These are phyloP conservation scores for Melanotaenia maccullochi DNA, from an alignment of 2,797 vertebrate genomes.

Conservation along the genomic window DNA sequence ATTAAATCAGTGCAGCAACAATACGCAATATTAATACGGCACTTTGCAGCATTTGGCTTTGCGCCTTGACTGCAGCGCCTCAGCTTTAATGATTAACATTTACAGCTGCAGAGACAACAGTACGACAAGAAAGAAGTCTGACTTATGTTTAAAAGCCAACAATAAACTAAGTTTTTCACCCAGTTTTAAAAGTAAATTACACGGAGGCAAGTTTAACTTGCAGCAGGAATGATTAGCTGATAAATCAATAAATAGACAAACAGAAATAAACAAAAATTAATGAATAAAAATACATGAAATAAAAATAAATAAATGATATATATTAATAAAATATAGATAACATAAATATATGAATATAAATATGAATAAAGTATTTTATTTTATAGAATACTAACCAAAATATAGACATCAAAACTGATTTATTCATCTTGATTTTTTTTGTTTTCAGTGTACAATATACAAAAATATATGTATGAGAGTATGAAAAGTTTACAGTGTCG, in stretches of 20 bases:
- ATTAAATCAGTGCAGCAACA: neutral
- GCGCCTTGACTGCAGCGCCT: neutral
- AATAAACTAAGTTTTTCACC: neutral
- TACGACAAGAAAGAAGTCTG: neutral
- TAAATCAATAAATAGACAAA: neutral
- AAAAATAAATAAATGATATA: neutral
- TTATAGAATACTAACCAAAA: neutral
- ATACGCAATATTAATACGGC: neutral
- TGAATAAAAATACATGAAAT: neutral
- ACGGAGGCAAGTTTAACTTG: neutral
- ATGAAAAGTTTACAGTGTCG: constrained; percentile 88
- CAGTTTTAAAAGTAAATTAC: neutral
- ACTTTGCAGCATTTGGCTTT: neutral
- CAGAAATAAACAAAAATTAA: neutral
- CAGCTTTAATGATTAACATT: constrained; percentile 1
- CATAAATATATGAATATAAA: neutral
- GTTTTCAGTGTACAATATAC: constrained; percentile 85
- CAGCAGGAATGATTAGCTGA: neutral
- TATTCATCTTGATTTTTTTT: constrained; percentile 76
- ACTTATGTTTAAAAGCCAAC: neutral
- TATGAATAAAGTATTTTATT: neutral
- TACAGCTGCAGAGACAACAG: neutral
- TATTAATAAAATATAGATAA: neutral
- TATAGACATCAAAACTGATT: constrained; percentile 63
- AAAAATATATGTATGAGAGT: constrained; percentile 86